A percentile compares a stretch with the other conserved stretches of the same genome.
Conservation (phyloP, 2,797 vertebrate species). For the Hapalemur alaotrensis region DNA sequence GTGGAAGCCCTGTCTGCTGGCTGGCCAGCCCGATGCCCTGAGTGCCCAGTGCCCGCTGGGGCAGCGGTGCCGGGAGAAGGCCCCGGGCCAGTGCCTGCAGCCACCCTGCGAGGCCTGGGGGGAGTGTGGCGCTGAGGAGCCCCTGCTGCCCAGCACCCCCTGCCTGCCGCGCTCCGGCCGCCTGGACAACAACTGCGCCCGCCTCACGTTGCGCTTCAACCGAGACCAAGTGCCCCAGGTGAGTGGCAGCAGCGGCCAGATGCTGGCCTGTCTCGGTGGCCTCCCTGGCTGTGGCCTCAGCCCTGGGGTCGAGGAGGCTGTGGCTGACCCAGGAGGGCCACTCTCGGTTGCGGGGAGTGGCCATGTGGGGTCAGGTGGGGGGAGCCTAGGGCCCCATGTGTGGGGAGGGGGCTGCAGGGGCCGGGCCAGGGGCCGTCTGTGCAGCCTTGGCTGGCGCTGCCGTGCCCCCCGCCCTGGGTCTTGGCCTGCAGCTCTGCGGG, state of each 20-base stretch:
- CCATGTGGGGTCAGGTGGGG: accelerated
- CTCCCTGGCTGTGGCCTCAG: accelerated
- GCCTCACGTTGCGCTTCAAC: constrained; percentile 93
- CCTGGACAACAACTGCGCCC: constrained; percentile 92
- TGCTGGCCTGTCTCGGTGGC: accelerated
- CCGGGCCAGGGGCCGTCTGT: accelerated
- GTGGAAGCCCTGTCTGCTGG: constrained; percentile 90
- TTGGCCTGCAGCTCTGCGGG: accelerated
- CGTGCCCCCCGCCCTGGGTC: accelerated
- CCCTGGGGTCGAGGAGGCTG: accelerated
- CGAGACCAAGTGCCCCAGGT: constrained; percentile 93
- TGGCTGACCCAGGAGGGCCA: background rate
- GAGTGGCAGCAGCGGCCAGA: constrained; percentile 55
- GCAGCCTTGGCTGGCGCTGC: background rate
- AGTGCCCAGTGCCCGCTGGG: constrained; percentile 87
- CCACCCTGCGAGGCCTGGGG: constrained; percentile 93
- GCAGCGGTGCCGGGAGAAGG: constrained; percentile 89
- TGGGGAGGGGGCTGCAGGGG: too few species aligned
- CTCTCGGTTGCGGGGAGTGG: background rate
- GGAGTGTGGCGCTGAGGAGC: constrained; percentile 88
- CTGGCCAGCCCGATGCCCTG: constrained; percentile 71
- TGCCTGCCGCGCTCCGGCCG: constrained; percentile 91
- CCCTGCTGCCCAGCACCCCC: constrained; percentile 84
- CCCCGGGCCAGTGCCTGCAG: constrained; percentile 91
- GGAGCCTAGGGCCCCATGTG: accelerated